These are phyloP conservation scores for Pelvicachromis taeniatus DNA, from an alignment of 2,113 vertebrate species.

Conservation along the genomic window DNA sequence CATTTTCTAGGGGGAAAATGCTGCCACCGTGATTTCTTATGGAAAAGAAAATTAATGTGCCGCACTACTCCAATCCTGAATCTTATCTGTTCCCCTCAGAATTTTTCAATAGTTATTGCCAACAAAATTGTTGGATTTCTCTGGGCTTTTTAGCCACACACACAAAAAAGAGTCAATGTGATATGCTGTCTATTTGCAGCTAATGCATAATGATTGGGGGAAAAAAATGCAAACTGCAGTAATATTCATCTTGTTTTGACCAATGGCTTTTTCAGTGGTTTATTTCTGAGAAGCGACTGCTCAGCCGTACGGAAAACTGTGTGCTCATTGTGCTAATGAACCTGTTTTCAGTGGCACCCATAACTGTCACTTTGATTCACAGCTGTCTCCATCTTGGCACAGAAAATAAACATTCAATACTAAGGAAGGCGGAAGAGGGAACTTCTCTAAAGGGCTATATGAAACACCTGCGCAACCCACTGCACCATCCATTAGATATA, in stretches of 20 bases:
- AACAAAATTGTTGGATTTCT: conserved; percentile 48
- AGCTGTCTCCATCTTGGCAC: neutral
- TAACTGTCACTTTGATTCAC: conserved; percentile 46
- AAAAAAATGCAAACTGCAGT: conserved; percentile 22
- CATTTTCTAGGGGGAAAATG: conserved; percentile 53
- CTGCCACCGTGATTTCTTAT: conserved; percentile 49
- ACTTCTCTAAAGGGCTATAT: conserved; percentile 12
- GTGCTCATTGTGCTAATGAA: conserved; percentile 41
- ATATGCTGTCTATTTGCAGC: conserved; percentile 25
- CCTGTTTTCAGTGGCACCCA: conserved; percentile 15
- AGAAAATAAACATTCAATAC: conserved; percentile 21
- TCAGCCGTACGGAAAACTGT: neutral
- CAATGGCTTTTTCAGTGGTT: conserved; percentile 4
- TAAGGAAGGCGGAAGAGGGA: conserved; percentile 24
- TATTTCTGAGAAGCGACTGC: neutral
- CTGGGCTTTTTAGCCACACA: neutral
- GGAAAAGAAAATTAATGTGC: conserved; percentile 58
- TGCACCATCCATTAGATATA: conserved; percentile 43
- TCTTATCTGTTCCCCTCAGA: conserved; percentile 54
- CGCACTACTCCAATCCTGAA: conserved; percentile 29
- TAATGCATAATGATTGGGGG: conserved; percentile 55
- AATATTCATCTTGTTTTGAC: conserved; percentile 25
- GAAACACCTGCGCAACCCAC: conserved; percentile 52
- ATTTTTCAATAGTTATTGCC: conserved; percentile 38
- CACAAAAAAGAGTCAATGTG: neutral